Evolutionary conservation across 1,140 invertebrate species (phyloP), one percentile per base, ranked within the genome.

Genomic region (Sycophila sp.): DNA sequence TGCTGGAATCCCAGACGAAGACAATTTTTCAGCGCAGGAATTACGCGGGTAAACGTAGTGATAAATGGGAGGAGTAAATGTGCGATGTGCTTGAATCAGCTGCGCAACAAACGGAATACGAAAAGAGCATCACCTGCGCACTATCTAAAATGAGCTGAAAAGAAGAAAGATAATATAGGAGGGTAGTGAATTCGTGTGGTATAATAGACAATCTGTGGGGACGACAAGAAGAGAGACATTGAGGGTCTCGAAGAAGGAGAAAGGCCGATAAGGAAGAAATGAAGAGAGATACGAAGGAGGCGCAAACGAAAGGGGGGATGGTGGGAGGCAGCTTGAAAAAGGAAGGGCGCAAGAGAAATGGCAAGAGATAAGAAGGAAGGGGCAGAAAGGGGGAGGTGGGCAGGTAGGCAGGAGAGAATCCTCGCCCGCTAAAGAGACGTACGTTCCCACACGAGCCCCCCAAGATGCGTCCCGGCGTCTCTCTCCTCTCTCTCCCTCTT

Each of bases 381-480:
- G 71, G 80, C 72, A 76, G n/a, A 51, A 70, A 75, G 62, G 63
- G 56, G 72, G 70, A 74, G 63, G 40, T 70, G 68, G 62, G 49
- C 66, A 36, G 63, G 67, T 58, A 59, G 56, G 28, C 28, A 63
- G 38, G 40, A 28, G 55, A 58, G 65, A 65, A 65, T 53, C 49
- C 36, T 65, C 17, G 64, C 77, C 79, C 78, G 75, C 79, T 85
- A 84, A 84, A 83, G 83, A 85, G 84, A 84, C 80, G 83, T 85
- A 83, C 84, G 81, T 85, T 84, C 81, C 83, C 82, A 85, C 80
- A 86, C 80, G 79, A 85, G 82, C 83, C 83, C 78, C 83, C 83
- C 84, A 85, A 85, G 83, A 85, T 85, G 84, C 84, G 83, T 84
- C 81, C 76, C 71, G 78, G 76, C 78, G 76, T 77, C 75, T 40